Base-by-base conservation (phyloP, 2,113 vertebrate genomes). In the Pygoscelis adeliae region DNA sequence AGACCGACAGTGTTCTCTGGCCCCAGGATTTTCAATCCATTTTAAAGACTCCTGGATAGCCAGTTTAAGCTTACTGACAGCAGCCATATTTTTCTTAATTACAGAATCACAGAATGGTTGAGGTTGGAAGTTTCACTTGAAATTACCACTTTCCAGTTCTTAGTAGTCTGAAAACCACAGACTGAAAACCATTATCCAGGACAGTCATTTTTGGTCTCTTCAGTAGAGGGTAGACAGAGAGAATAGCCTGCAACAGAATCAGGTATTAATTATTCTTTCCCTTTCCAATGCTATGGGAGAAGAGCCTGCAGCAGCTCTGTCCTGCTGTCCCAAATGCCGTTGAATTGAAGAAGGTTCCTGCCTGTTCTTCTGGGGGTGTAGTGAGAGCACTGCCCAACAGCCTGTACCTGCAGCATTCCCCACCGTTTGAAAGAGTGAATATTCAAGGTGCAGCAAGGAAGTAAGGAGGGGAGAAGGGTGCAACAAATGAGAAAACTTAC, bases 401-500 rank as follows among this genome's bases (percentile, higher is more conserved):
- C 62, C 42, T 42, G 36, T 34, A 84, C 36, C 29, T 52, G 42
- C 56, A 72, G 66, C 40, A 49, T 34, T 91, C 44, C 62, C 12
- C 23, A 72, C 42, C 0, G 0, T 52, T 30, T 77, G 50, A 73
- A 69, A 85, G 53, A 50, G 15, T 10, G 23, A 40, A 30, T 32
- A 87, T 85, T 58, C 6, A 4, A 83, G 29, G 16, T 56, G 56
- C 32, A 87, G 32, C 46, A 87, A 81, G 17, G 34, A 79, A 59
- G 26, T 32, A 74, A 59, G 6, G 16, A 42, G 27, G 17, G 21
- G 1, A 84, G 23, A 65, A 88, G 25, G 30, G 30, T 62, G 36
- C 9, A 67, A 52, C 1, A 74, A 94, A 93, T 52, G 36, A 82
- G 44, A 25, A 52, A 70, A 89, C 99, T 99, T 96, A 99, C 99